These are phyloP conservation scores for Ochlodes sylvanus DNA, from an alignment of 2,888 invertebrate genomes.

Conservation along the genomic window DNA sequence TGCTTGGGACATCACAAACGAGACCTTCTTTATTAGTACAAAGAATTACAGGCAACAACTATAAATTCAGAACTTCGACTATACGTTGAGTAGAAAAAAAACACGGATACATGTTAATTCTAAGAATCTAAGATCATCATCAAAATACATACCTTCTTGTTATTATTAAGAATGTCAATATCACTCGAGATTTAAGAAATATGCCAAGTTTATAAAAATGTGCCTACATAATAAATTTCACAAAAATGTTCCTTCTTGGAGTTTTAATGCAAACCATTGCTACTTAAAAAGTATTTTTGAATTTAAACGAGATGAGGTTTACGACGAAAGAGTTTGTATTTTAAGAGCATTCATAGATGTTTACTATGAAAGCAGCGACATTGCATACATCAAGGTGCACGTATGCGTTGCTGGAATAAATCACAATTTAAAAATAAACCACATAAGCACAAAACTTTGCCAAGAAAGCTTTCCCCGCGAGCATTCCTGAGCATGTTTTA, in stretches of 20 bases:
- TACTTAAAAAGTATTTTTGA: conserved; percentile 1
- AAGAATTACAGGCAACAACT: no score
- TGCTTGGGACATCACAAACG: no score
- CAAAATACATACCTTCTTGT: no score
- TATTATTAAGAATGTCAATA: no score
- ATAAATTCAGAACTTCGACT: no score
- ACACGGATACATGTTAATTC: no score
- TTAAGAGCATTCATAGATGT: conserved; percentile 27
- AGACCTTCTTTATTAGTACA: no score
- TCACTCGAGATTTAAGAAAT: no score
- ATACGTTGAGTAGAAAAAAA: no score
- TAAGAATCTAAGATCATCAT: no score
- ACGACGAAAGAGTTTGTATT: conserved; percentile 31
- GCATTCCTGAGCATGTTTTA: conserved; percentile 74
- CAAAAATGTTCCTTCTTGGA: neutral
- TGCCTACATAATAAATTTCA: no score
- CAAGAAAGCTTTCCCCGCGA: conserved; percentile 78
- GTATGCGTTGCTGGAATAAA: conserved; percentile 56
- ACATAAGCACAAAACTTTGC: conserved; percentile 68
- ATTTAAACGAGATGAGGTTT: conserved; percentile 12
- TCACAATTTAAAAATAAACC: conserved; percentile 77
- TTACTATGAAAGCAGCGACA: conserved; percentile 29
- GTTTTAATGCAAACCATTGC: neutral
- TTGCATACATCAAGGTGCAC: conserved; percentile 30
- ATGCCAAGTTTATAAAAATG: no score